Conservation (phyloP, 2,113 vertebrate species). For the Polyodon spathula region DNA sequence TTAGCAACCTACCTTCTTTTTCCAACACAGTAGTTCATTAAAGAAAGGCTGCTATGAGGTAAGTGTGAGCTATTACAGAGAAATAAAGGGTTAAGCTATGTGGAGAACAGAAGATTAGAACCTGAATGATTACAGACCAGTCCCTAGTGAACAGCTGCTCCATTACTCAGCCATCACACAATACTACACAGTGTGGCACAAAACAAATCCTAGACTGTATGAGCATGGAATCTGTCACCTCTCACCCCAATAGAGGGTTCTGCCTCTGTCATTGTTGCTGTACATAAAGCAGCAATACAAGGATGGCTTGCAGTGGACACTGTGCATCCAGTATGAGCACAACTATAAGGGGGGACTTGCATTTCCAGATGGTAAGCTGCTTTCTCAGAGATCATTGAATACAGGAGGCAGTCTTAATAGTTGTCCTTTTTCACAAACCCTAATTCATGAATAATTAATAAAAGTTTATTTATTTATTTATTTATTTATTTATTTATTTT, state of each 20-base stretch:
- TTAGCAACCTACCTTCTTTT: no score
- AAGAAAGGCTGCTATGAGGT: no score
- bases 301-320: neutral
- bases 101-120: neutral
- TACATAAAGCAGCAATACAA: conserved; percentile 2
- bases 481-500: no score
- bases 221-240: neutral
- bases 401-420: no score
- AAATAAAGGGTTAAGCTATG: neutral
- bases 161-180: neutral
- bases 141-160: neutral
- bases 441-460: no score
- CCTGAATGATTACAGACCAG: neutral
- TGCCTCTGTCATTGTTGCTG: neutral
- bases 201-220: neutral
- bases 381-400: no score
- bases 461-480: no score
- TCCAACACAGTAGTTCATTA: no score
- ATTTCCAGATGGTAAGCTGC: neutral
- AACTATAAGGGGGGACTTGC: neutral
- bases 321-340: neutral
- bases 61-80: neutral
- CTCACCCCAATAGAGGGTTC: neutral
- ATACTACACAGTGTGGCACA: neutral
- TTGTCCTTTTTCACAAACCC: no score